A percentile compares a stretch with the other conserved stretches of the same genome.
These are phyloP conservation scores for Didymodactylos carnosus DNA, from an alignment of 2,888 invertebrate species.

Conservation along the genomic window DNA sequence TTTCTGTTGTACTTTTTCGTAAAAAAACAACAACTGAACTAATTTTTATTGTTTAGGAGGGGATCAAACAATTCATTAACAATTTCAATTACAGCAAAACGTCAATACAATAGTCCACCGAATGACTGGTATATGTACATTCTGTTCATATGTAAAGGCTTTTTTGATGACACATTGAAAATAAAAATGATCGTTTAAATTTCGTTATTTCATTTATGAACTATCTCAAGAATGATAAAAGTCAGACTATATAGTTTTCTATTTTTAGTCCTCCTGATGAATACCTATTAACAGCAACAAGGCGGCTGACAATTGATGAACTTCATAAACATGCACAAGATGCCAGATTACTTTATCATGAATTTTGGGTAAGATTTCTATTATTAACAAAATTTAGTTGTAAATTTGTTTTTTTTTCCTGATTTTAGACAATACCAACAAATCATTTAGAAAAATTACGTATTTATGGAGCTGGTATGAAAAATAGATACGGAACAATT, in stretches of 20 bases:
- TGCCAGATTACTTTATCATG: conserved; percentile 48
- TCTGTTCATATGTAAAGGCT: too few species aligned
- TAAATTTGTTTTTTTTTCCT: neutral
- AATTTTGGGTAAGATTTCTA: conserved; percentile 50
- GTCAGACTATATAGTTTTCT: neutral
- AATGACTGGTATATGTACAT: neutral
- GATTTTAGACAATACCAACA: conserved; percentile 52
- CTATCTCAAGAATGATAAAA: neutral
- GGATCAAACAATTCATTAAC: conserved; percentile 76
- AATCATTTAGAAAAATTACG: conserved; percentile 65
- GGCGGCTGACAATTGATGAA: conserved; percentile 39
- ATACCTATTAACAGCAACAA: conserved; percentile 41
- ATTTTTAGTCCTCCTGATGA: conserved; percentile 38
- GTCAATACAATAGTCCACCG: neutral
- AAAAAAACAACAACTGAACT: too few species aligned
- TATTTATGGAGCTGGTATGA: conserved; percentile 57
- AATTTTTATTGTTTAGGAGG: conserved; percentile 39
- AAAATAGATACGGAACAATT: conserved; percentile 71
- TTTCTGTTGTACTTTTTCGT: too few species aligned
- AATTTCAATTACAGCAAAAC: conserved; percentile 47
- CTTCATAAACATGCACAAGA: conserved; percentile 38
- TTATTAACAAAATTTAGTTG: neutral
- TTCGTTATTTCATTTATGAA: too few species aligned
- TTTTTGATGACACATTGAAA: too few species aligned
- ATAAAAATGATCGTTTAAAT: too few species aligned